Base-by-base conservation (phyloP, 2,797 vertebrate genomes). In the Cichlasoma orientale region DNA sequence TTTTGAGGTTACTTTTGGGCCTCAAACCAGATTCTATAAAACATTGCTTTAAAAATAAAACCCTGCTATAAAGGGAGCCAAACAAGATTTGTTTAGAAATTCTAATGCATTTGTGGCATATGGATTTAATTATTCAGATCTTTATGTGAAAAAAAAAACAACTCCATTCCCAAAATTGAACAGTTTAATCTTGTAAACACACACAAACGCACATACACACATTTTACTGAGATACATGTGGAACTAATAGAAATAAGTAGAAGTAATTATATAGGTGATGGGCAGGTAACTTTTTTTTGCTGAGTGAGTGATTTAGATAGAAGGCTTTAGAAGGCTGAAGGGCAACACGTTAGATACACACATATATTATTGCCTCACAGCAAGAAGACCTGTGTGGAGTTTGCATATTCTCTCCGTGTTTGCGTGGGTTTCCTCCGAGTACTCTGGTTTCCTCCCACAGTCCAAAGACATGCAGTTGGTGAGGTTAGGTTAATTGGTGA, bases 101-200 rank as follows among this genome's bases (percentile, higher is more conserved):
- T 44, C 58, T 55, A 74, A 31, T 47, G 55, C 63, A 14, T 77
- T 81, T 56, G 53, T 81, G 63, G 54, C 63, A 82, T 86, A 78
- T 74, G 41, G 21, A 86, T 69, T 79, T 82, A 77, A 85, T 87
- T 86, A 89, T 87, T 86, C 36, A 72, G 56, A 41, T 66, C 85
- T 85, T 79, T 82, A 59, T 88, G 57, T 70, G 52, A 71, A 88
- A 84, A 79, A 86, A 82, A 82, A 87, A 86, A 85, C 80, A 84
- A 69, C 77, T 72, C 41, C 56, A 72, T 56, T 52, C 57, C 53
- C 47, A 41, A 72, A 77, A 73, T 81, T 82, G 50, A 87, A 63
- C 59, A 88, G 86, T 59, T 56, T 85, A 84, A 86, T 83, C 73
- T 75, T 52, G 78, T 72, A 19, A 50, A 50, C 6, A 19, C 16